phyloP scores from a whole-genome alignment of 2,797 vertebrate species.

The Halcyon chelicuti region DNA sequence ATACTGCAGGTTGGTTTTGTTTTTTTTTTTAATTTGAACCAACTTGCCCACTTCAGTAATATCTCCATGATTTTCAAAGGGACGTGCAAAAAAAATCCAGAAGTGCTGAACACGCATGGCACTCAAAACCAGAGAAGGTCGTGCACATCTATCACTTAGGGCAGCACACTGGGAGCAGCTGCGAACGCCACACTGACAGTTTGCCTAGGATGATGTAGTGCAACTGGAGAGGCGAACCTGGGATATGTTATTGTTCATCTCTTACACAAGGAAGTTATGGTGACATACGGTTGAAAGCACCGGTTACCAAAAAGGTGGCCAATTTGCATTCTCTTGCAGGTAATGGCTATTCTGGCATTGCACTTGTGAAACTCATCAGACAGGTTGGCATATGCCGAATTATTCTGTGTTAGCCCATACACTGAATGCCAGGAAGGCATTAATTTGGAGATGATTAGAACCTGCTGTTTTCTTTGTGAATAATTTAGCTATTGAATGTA shows the following conservation, averaged over 20 bases:
- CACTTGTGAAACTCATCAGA: background rate
- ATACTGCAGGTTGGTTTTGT: background rate
- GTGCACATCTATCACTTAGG: constrained; percentile 57
- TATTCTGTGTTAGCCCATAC: background rate
- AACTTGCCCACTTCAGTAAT: background rate
- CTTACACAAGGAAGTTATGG: background rate
- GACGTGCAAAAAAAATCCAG: background rate
- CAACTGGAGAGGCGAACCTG: background rate
- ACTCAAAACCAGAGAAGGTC: constrained; percentile 17
- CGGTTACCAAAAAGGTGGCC: background rate
- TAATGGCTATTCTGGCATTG: background rate
- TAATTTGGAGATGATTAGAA: background rate
- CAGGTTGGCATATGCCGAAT: background rate
- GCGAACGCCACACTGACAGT: constrained; percentile 22
- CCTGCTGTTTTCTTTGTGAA: background rate
- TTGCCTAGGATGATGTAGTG: constrained; percentile 29
- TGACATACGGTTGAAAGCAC: background rate
- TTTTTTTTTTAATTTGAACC: background rate
- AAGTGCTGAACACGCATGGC: background rate
- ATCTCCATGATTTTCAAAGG: background rate
- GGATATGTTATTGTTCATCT: background rate
- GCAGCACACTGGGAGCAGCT: constrained; percentile 55
- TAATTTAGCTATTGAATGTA: background rate
- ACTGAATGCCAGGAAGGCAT: background rate
- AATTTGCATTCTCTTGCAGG: background rate